phyloP scores from a whole-genome alignment of 2,797 vertebrate species.

The Pyrrhura leucotis region DNA sequence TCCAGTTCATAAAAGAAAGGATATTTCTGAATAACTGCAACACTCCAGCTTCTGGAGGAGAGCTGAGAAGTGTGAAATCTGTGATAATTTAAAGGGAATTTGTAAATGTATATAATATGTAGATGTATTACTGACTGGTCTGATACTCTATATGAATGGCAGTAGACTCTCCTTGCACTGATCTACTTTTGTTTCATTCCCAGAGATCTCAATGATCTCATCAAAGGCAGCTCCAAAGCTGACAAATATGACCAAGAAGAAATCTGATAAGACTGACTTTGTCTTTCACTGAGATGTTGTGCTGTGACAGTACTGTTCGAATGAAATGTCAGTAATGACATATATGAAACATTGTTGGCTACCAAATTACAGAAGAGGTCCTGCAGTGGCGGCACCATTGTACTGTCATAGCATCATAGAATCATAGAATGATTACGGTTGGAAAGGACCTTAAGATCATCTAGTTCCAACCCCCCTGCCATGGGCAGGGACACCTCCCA shows the following conservation, averaged over 20 bases:
- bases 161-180: background rate
- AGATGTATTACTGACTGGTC: background rate
- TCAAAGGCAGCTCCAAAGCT: background rate
- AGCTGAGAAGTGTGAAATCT: background rate
- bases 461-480: too few species aligned
- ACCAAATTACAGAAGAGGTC: background rate
- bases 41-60: background rate
- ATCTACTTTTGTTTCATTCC: constrained; percentile 21
- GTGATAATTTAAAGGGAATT: background rate
- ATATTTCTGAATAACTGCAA: background rate
- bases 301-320: background rate
- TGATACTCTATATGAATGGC: background rate
- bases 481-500: too few species aligned
- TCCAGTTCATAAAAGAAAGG: background rate
- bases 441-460: too few species aligned
- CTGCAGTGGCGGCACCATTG: background rate
- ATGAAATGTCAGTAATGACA: background rate
- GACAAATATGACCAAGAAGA: background rate
- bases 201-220: constrained; percentile 1
- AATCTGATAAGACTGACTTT: background rate
- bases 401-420: background rate
- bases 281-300: background rate
- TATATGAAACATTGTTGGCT: background rate
- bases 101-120: background rate
- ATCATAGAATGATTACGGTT: too few species aligned